phyloP scores from a whole-genome alignment of 2,888 invertebrate genomes.

The Xanthostigma xanthostigma region DNA sequence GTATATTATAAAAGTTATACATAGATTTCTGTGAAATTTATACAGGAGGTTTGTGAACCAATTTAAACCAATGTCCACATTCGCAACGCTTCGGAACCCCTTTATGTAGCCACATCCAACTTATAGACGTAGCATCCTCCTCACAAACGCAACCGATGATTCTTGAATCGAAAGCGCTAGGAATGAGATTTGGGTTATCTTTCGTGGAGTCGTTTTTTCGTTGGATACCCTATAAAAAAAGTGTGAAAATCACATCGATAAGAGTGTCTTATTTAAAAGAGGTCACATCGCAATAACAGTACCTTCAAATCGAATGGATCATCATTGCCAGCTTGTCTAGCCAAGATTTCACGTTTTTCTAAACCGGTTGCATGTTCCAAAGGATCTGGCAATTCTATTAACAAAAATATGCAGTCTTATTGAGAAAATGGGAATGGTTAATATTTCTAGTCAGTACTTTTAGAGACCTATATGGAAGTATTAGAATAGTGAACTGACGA shows the following conservation, averaged over 20 bases:
- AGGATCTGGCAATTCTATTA: slow-evolving; percentile 38
- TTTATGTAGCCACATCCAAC: slow-evolving; percentile 92
- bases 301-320: slow-evolving; percentile 77
- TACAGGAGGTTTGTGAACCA: slow-evolving; percentile 60
- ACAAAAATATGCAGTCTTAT: too few species aligned
- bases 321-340: slow-evolving; percentile 74
- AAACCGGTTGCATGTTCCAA: slow-evolving; percentile 87
- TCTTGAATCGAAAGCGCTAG: slow-evolving; percentile 78
- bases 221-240: too few species aligned
- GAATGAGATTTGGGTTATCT: slow-evolving; percentile 74
- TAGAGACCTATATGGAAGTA: too few species aligned
- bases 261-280: too few species aligned
- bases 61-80: slow-evolving; percentile 94
- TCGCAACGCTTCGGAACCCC: slow-evolving; percentile 83
- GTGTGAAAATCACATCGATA: too few species aligned
- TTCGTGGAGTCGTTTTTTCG: slow-evolving; percentile 45
- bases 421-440: too few species aligned
- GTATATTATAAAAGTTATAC: background rate
- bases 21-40: slow-evolving; percentile 29
- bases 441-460: too few species aligned
- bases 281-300: slow-evolving; percentile 30
- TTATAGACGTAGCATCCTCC: slow-evolving; percentile 77
- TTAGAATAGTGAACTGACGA: too few species aligned
- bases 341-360: slow-evolving; percentile 79
- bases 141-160: slow-evolving; percentile 94